Conservation (phyloP, 1,140 invertebrate genomes). For the Eciton burchellii region DNA sequence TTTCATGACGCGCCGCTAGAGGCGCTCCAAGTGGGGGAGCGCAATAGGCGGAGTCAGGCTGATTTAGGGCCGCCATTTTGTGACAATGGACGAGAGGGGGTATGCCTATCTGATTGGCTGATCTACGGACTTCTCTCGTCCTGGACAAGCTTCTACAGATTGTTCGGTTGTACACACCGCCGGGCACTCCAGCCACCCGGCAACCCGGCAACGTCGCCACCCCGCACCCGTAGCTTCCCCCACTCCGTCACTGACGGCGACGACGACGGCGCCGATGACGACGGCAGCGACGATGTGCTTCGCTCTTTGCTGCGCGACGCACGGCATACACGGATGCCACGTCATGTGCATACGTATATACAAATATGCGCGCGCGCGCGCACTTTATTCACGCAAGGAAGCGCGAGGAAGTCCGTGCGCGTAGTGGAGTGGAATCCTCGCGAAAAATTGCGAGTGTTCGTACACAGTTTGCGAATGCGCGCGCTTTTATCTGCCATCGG, state of each 20-base stretch:
- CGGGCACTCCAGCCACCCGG: constrained; percentile 80
- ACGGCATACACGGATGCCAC: not conserved
- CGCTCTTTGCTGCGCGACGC: not conserved
- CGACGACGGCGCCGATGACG: not conserved
- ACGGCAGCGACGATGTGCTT: not conserved
- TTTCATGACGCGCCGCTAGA: constrained; percentile 82
- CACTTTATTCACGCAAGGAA: not conserved
- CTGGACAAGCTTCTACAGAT: constrained; percentile 85
- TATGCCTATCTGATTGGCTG: constrained; percentile 85
- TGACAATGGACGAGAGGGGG: constrained; percentile 84
- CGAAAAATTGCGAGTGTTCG: constrained; percentile 51
- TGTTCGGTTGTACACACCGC: constrained; percentile 84
- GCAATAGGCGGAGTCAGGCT: constrained; percentile 84
- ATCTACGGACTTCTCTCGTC: constrained; percentile 85
- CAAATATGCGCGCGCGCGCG: not conserved
- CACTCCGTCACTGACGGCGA: constrained; percentile 22
- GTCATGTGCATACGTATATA: not conserved
- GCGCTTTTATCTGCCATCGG: constrained; percentile 49
- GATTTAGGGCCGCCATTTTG: constrained; percentile 86
- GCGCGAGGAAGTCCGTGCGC: not conserved
- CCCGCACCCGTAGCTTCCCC: constrained; percentile 47
- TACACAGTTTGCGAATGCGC: constrained; percentile 16
- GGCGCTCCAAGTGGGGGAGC: constrained; percentile 72
- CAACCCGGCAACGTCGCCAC: constrained; percentile 77
- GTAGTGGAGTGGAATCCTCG: constrained; percentile 33